Evolutionary conservation across 2,113 vertebrate species (phyloP).

Genomic region (Pangasianodon hypophthalmus): DNA sequence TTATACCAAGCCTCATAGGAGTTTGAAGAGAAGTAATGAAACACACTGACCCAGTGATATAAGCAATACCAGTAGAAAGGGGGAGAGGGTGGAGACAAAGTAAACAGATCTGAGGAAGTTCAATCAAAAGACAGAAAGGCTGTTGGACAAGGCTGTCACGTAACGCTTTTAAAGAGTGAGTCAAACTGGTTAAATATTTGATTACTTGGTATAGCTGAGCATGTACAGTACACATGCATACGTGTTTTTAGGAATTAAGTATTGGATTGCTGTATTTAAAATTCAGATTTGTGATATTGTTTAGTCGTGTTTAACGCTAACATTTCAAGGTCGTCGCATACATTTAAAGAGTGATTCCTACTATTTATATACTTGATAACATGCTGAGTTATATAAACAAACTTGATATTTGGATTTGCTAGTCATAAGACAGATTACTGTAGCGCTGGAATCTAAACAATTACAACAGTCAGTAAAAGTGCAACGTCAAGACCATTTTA

Average conservation of each 20-base stretch:
- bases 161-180: conserved; percentile 5
- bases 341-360: not conserved
- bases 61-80: not conserved
- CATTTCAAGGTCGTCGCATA: not conserved
- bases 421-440: not conserved
- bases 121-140: not conserved
- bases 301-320: not conserved
- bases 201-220: not conserved
- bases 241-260: not conserved
- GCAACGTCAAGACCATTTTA: not conserved
- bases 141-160: not conserved
- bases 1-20: not conserved
- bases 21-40: not conserved
- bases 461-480: not conserved
- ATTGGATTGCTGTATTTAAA: not conserved
- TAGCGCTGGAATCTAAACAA: not conserved
- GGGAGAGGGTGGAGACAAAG: conserved; percentile 2
- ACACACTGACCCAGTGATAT: not conserved
- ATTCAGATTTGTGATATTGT: not conserved
- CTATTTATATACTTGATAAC: not conserved
- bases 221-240: not conserved
- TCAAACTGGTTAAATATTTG: not conserved
- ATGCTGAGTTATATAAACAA: not conserved
- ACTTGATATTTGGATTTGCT: not conserved
- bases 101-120: not conserved